Evolutionary conservation across 2,888 invertebrate species (phyloP).

Genomic region (Microctonus brassicae): DNA sequence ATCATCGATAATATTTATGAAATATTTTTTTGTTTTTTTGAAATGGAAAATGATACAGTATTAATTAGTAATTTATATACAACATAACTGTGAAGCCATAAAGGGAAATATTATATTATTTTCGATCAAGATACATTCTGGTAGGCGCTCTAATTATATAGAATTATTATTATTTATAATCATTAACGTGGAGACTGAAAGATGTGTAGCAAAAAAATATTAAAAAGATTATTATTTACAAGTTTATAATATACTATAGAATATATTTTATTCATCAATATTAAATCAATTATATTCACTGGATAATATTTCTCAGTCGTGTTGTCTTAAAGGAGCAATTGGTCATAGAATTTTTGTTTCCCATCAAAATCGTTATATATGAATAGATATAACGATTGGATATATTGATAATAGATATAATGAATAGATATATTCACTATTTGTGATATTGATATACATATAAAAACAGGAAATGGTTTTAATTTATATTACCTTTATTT

Average conservation of each 20-base stretch:
- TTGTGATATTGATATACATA: too few relatives aligned
- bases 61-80: background rate
- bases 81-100: background rate
- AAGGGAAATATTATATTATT: background rate
- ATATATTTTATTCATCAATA: background rate
- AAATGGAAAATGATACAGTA: conserved; percentile 11
- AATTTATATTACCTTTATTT: too few relatives aligned
- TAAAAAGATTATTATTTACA: conserved; percentile 8
- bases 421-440: too few relatives aligned
- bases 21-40: background rate
- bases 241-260: background rate
- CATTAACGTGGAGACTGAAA: background rate
- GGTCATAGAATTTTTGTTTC: background rate
- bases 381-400: too few relatives aligned
- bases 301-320: background rate
- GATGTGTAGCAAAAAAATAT: conserved; percentile 12
- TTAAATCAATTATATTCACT: background rate
- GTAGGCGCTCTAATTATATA: too few relatives aligned
- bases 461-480: too few relatives aligned
- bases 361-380: background rate
- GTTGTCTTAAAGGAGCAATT: background rate
- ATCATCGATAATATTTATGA: background rate
- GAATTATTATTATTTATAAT: background rate
- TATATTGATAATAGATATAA: too few relatives aligned
- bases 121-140: background rate